Percentiles rank a stretch among this genome's conserved stretches.
Evolutionary conservation across 2,797 vertebrate species (phyloP).

Genomic region (Epinephelus malabaricus): DNA sequence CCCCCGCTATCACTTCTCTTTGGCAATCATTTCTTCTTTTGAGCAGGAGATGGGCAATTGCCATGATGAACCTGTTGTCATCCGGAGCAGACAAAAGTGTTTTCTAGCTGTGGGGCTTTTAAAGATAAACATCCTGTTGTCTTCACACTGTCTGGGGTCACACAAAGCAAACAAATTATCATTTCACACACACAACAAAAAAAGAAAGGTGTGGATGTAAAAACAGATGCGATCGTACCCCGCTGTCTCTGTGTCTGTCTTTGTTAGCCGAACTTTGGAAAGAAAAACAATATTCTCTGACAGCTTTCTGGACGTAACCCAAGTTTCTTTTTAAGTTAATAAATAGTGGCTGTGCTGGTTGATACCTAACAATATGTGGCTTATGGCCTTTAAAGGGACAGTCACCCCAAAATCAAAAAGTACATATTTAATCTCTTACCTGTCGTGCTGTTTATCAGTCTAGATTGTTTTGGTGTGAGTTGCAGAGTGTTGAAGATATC

Average conservation of each 20-base stretch:
- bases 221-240: conserved; percentile 29
- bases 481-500: no score
- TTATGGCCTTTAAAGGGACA: background rate
- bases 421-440: no score
- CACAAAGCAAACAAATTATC: conserved; percentile 29
- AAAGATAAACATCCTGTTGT: conserved; percentile 45
- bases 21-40: conserved; percentile 49
- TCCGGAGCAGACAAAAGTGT: conserved; percentile 29
- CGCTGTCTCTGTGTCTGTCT: background rate
- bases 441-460: no score
- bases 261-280: background rate
- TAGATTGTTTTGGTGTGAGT: no score
- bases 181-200: conserved; percentile 6
- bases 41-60: conserved; percentile 43
- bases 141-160: conserved; percentile 20
- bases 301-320: background rate
- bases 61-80: conserved; percentile 49
- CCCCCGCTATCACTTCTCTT: conserved; percentile 18
- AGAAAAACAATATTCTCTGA: background rate
- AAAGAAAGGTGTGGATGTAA: conserved; percentile 27
- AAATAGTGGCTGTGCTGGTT: background rate
- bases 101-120: conserved; percentile 18
- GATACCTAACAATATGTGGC: background rate
- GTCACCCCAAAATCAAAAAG: no score
- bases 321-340: background rate